Conservation (phyloP, 2,888 invertebrate species). For the Lingula anatina region DNA sequence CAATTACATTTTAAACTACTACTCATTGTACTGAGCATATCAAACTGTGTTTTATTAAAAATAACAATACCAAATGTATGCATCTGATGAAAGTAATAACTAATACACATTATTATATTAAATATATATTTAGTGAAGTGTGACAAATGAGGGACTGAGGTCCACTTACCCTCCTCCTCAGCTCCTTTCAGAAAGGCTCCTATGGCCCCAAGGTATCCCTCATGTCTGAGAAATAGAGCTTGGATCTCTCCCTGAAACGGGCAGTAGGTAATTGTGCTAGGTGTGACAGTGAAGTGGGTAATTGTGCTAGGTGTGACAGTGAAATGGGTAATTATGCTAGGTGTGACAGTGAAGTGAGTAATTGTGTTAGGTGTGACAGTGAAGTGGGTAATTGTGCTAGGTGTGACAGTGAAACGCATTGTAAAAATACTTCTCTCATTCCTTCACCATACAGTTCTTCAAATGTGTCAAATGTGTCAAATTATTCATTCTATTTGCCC, state of each 20-base stretch:
- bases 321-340: not conserved
- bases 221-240: slow-evolving; percentile 65
- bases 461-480: too few species aligned
- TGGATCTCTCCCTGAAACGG: slow-evolving; percentile 56
- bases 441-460: too few species aligned
- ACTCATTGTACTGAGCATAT: too few species aligned
- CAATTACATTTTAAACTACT: too few species aligned
- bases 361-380: not conserved
- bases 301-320: not conserved
- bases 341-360: not conserved
- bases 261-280: not conserved
- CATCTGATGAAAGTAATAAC: too few species aligned
- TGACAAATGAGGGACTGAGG: too few species aligned
- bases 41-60: too few species aligned
- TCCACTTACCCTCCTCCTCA: slow-evolving; percentile 55
- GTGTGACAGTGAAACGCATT: not conserved
- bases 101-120: too few species aligned
- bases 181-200: slow-evolving; percentile 66
- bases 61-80: too few species aligned
- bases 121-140: too few species aligned
- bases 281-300: not conserved
- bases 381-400: not conserved
- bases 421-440: too few species aligned
- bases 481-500: too few species aligned
- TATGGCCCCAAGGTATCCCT: slow-evolving; percentile 67